Evolutionary conservation across 1,140 invertebrate genomes (phyloP).

Genomic region (Zaprionus inermis): DNA sequence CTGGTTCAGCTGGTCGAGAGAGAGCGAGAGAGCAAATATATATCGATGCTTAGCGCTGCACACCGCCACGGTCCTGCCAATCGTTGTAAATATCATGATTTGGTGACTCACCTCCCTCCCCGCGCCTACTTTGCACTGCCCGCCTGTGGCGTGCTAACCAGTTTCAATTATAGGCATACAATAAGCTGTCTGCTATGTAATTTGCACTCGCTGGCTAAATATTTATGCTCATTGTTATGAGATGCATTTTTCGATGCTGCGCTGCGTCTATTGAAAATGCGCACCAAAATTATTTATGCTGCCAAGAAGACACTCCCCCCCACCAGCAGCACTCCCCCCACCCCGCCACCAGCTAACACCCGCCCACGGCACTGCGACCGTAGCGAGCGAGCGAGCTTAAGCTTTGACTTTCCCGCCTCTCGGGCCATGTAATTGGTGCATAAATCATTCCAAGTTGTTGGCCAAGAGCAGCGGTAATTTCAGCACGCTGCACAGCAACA

Average conservation of each 20-base stretch:
- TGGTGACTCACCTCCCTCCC: background rate
- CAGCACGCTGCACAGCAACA: constrained; percentile 57
- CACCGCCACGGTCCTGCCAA: constrained; percentile 21
- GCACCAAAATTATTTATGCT: constrained; percentile 76
- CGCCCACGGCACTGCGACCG: background rate
- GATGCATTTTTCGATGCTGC: constrained; percentile 33
- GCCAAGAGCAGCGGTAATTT: constrained; percentile 70
- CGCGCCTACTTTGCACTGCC: background rate
- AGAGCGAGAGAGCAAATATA: background rate
- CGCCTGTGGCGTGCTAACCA: constrained; percentile 2
- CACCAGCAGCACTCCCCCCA: background rate
- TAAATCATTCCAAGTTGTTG: constrained; percentile 73
- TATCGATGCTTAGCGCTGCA: constrained; percentile 31
- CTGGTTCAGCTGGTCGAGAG: constrained; percentile 50
- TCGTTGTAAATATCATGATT: constrained; percentile 42
- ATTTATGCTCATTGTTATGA: constrained; percentile 81
- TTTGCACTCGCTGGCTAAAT: constrained; percentile 60
- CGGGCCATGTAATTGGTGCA: constrained; percentile 68
- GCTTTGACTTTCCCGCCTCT: constrained; percentile 62
- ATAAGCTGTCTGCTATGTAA: constrained; percentile 66
- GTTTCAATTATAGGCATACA: constrained; percentile 27
- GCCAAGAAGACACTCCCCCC: background rate
- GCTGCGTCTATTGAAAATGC: constrained; percentile 68
- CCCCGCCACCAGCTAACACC: background rate
- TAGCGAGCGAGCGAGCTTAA: constrained; percentile 11